A percentile compares a stretch with the other conserved stretches of the same genome.
phyloP scores from a whole-genome alignment of 2,113 vertebrate species.

The Scalopus aquaticus region DNA sequence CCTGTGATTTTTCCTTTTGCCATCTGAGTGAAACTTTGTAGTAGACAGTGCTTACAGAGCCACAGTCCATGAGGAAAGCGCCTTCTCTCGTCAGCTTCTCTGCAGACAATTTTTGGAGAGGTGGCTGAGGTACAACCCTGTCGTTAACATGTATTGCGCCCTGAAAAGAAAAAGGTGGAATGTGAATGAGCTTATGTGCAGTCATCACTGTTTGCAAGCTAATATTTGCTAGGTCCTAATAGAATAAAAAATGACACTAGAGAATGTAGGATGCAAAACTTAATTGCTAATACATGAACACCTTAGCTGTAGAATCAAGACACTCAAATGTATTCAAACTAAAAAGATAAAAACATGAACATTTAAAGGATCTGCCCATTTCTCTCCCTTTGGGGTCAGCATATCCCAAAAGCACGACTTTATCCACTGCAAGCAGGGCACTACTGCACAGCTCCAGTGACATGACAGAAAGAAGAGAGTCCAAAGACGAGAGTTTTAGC shows the following conservation, averaged over 20 bases:
- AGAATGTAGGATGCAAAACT: not conserved
- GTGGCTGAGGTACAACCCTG: constrained; percentile 93
- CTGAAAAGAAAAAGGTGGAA: constrained; percentile 81
- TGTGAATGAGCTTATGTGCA: not conserved
- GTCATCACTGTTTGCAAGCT: not conserved
- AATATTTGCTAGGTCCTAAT: not conserved
- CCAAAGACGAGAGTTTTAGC: not conserved
- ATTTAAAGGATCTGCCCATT: not conserved
- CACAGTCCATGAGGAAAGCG: constrained; percentile 97
- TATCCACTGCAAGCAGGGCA: not conserved
- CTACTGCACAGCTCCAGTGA: not conserved
- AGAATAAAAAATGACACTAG: not conserved
- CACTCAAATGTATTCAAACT: not conserved
- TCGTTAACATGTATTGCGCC: constrained; percentile 94
- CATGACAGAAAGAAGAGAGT: not conserved
- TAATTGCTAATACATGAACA: not conserved
- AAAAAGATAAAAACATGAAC: not conserved
- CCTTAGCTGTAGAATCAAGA: not conserved
- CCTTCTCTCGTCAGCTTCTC: constrained; percentile 95
- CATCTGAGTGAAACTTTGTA: not conserved
- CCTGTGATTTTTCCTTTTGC: not conserved
- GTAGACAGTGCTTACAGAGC: constrained; percentile 87
- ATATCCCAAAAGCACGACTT: not conserved
- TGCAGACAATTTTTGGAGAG: constrained; percentile 92
- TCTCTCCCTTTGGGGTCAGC: not conserved